Evolutionary conservation across 2,113 vertebrate genomes (phyloP).

Genomic region (Myotis yumanensis): DNA sequence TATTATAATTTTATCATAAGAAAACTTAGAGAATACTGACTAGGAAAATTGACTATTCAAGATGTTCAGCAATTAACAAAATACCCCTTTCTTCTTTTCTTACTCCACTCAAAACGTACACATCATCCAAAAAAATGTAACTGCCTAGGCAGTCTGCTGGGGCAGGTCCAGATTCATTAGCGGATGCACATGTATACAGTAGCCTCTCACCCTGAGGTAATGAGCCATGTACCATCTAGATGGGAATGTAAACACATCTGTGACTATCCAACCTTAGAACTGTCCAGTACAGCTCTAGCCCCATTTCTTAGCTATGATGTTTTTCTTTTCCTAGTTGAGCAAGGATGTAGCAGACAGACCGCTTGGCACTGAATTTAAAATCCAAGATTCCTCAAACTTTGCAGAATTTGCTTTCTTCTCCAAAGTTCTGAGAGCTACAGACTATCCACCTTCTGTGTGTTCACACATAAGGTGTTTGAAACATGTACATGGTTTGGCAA

Average conservation of each 20-base stretch:
- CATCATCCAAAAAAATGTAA: neutral
- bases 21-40: slow-evolving; percentile 24
- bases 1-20: neutral
- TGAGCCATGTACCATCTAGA: slow-evolving; percentile 49
- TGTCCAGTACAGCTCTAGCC: neutral
- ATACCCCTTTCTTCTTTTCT: neutral
- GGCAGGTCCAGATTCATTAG: slow-evolving; percentile 54
- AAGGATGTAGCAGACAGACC: neutral
- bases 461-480: neutral
- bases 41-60: neutral
- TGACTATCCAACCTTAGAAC: neutral
- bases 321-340: neutral
- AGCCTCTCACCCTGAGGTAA: slow-evolving; percentile 60
- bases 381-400: neutral
- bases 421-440: neutral
- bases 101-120: slow-evolving; percentile 33
- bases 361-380: neutral
- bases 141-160: slow-evolving; percentile 12
- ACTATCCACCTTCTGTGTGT: neutral
- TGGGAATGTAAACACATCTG: slow-evolving; percentile 42
- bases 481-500: neutral
- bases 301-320: neutral
- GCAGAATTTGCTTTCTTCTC: neutral
- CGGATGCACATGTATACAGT: neutral
- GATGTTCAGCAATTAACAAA: slow-evolving; percentile 37